Evolutionary conservation across 2,888 invertebrate species (phyloP).

Genomic region (Clusia tigrina): DNA sequence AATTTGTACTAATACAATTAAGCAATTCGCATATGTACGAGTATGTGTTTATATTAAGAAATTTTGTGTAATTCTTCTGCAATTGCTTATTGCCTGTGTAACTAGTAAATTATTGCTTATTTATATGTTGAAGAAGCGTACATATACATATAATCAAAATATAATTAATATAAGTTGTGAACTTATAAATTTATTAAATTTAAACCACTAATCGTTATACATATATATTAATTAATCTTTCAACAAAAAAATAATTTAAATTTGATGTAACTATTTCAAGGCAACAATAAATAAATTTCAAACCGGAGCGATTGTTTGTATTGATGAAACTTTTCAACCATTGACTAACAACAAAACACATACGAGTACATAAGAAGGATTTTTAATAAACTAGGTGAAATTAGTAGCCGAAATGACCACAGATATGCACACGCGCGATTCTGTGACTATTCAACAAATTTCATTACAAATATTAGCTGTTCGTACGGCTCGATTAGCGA

Average conservation of each 20-base stretch:
- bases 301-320: neutral
- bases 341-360: neutral
- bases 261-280: neutral
- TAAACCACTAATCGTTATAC: constrained; percentile 21
- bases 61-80: neutral
- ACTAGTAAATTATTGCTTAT: constrained; percentile 13
- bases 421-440: too few relatives aligned
- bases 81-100: neutral
- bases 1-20: neutral
- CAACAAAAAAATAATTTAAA: too few relatives aligned
- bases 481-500: too few relatives aligned
- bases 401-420: too few relatives aligned
- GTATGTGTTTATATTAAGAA: neutral
- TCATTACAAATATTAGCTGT: too few relatives aligned
- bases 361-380: too few relatives aligned
- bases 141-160: constrained; percentile 5
- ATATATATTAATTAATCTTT: constrained; percentile 21
- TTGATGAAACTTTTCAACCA: neutral
- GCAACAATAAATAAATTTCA: neutral
- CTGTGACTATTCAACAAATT: too few relatives aligned
- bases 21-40: neutral
- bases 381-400: too few relatives aligned
- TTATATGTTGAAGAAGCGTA: constrained; percentile 9
- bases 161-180: constrained; percentile 12
- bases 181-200: constrained; percentile 9